phyloP scores from a whole-genome alignment of 2,113 vertebrate genomes.

The Loxodonta africana region DNA sequence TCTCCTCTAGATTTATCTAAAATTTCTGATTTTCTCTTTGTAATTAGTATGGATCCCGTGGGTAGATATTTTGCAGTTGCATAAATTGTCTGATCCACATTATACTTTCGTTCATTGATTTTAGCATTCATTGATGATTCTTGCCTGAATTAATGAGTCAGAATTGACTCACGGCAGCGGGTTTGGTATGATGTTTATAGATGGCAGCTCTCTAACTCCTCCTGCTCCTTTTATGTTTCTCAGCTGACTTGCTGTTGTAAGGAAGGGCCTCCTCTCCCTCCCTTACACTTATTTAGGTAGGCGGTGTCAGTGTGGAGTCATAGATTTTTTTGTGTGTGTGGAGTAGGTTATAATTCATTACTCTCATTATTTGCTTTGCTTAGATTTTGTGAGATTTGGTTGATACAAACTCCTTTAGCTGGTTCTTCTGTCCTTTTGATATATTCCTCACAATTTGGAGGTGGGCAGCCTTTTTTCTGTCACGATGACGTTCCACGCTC shows the following conservation, averaged over 20 bases:
- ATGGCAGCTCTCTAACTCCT: neutral
- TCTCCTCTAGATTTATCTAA: slow-evolving; percentile 23
- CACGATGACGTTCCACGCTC: neutral
- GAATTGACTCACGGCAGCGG: too few relatives aligned
- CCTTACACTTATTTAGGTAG: neutral
- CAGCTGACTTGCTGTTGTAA: neutral
- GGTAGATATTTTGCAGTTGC: neutral
- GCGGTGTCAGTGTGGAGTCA: neutral
- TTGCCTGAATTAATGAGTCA: neutral
- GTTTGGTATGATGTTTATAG: neutral
- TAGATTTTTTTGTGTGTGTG: neutral
- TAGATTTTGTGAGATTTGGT: neutral
- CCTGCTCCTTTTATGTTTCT: neutral
- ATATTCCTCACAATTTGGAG: neutral
- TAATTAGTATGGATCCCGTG: neutral
- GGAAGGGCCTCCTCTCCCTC: neutral
- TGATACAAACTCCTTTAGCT: neutral
- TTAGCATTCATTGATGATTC: slow-evolving; percentile 30
- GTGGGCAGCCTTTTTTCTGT: neutral
- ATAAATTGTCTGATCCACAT: neutral
- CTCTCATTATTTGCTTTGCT: neutral
- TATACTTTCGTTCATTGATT: neutral
- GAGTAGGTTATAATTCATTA: neutral
- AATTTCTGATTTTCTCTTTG: neutral
- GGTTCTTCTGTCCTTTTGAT: neutral